Percentiles rank a stretch among this genome's conserved stretches.
Evolutionary conservation across 2,113 vertebrate species (phyloP).

Genomic region (Anas platyrhynchos): DNA sequence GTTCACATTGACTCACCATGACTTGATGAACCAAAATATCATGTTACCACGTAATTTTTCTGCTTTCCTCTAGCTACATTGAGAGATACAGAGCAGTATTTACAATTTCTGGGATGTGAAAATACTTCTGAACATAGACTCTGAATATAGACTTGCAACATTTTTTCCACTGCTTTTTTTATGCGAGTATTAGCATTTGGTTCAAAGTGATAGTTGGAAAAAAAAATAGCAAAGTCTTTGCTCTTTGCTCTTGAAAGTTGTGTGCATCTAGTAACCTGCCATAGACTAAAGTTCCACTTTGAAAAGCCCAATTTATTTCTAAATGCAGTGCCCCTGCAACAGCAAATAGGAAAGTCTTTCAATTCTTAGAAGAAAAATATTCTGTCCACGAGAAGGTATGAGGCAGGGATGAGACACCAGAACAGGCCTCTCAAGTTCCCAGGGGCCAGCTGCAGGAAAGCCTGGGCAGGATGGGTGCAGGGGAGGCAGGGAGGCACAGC

Average conservation of each 20-base stretch:
- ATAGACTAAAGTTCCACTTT: not conserved
- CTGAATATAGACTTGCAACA: not conserved
- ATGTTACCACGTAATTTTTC: not conserved
- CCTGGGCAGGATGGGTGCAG: rapidly evolving
- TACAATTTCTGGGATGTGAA: not conserved
- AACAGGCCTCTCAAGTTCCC: not conserved
- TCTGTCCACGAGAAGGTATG: not conserved
- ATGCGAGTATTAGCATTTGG: not conserved
- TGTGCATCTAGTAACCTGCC: not conserved
- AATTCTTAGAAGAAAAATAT: not conserved
- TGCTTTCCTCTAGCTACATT: not conserved
- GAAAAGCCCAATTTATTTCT: not conserved
- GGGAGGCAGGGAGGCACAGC: not conserved
- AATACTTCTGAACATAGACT: not conserved
- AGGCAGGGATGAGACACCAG: not conserved
- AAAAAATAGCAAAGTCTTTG: not conserved
- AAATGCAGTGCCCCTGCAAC: not conserved
- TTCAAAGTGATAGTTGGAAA: not conserved
- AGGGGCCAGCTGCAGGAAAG: not conserved
- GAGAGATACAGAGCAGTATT: not conserved
- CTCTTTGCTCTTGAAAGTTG: not conserved
- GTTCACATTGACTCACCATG: constrained; percentile 47
- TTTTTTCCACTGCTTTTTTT: not conserved
- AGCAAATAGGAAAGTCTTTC: not conserved
- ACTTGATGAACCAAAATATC: constrained; percentile 40